Evolutionary conservation across 1,140 invertebrate genomes (phyloP), one percentile per base, ranked within the genome.

Genomic region (Olivierus martensii): DNA sequence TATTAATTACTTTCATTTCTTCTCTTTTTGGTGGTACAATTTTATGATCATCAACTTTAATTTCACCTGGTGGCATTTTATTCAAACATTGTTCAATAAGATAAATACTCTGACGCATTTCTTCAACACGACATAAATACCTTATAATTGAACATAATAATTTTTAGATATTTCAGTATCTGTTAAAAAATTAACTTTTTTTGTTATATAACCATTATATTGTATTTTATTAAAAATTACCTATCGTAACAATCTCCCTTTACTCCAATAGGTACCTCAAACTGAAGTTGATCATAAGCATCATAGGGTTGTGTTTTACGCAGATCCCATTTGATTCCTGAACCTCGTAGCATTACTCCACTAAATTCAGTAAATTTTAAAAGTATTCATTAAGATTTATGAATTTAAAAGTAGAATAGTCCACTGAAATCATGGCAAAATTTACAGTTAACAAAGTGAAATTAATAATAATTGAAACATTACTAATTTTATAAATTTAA

Each of bases 21-120:
- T 78, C 75, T 49, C 95, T 73, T n/a, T 77, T 81, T 14, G 95
- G 95, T 35, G 91, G 84, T 1, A 81, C 79, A 6, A 98, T 74
- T 73, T 99, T 99, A 38, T 84, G 79, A 69, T 99, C 94, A 68
- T 99, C 94, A 0, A 85, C 83, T 70, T 87, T 87, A 17, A 98
- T 75, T 72, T 97, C 92, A 2, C 94, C 94, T 11, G 78, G 57
- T 3, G 95, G 94, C 93, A 99, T 98, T 71, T 96, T 76, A 69
- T 99, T 97, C 15, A 99, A 69, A 67, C 93, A 97, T 66, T 99
- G 93, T 50, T 91, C 80, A 49, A 99, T 92, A 59, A 99, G 98
- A 54, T 81, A 75, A 35, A 98, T 65, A 1, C 87, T 94, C 69
- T 99, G 89, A 51, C 95, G 77, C 93, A 99, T 99, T 72, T 99